Evolutionary conservation across 2,888 invertebrate genomes (phyloP).

Genomic region (Brachylomia viminalis): DNA sequence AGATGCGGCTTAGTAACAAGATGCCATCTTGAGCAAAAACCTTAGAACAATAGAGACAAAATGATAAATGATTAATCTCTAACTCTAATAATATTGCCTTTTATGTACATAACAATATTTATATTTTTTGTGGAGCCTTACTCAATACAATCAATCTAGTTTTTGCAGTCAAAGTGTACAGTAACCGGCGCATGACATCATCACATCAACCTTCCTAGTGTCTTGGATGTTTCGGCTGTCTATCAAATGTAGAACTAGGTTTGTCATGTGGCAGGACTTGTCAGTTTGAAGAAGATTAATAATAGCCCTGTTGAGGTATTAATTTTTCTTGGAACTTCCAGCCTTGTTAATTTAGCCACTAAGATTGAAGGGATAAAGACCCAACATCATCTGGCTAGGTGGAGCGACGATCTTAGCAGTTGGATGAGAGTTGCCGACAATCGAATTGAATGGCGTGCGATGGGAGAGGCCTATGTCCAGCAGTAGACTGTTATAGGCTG

Average conservation of each 20-base stretch:
- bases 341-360: neutral
- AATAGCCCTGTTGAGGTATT: neutral
- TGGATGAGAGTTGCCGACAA: neutral
- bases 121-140: constrained; percentile 45
- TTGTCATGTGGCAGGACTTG: constrained; percentile 2
- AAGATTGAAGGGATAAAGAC: neutral
- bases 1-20: neutral
- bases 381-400: no score
- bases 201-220: constrained; percentile 41
- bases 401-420: neutral
- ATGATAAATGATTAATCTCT: neutral
- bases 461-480: neutral
- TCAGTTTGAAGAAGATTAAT: neutral
- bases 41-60: neutral
- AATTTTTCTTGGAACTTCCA: neutral
- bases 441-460: neutral
- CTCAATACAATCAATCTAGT: constrained; percentile 56
- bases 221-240: constrained; percentile 35
- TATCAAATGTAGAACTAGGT: constrained; percentile 27
- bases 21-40: neutral
- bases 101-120: constrained; percentile 37
- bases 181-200: constrained; percentile 47
- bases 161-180: constrained; percentile 43
- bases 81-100: constrained; percentile 19
- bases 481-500: neutral